Evolutionary conservation across 2,113 vertebrate species (phyloP).

Genomic region (Numida meleagris): DNA sequence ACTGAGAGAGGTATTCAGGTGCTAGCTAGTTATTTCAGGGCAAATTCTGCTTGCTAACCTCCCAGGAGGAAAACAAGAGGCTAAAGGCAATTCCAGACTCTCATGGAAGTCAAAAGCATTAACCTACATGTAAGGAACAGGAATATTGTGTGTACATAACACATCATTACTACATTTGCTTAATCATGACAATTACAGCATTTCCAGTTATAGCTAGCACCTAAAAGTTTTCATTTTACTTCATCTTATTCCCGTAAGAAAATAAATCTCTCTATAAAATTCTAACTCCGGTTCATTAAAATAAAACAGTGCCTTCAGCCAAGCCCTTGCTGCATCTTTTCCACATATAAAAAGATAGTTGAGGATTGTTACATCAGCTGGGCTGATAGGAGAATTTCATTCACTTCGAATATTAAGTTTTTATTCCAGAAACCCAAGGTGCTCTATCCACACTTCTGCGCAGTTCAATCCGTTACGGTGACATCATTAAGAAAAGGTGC

Average conservation of each 20-base stretch:
- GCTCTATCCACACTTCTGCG: rapidly evolving
- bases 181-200: background rate
- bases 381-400: background rate
- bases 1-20: background rate
- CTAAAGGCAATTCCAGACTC: background rate
- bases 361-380: background rate
- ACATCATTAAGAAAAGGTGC: background rate
- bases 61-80: background rate
- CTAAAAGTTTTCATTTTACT: background rate
- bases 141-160: too few species aligned
- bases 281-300: background rate
- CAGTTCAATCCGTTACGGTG: background rate
- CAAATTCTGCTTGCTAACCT: background rate
- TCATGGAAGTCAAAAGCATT: background rate
- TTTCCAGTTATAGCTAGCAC: background rate
- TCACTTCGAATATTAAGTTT: background rate
- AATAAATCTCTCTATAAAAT: background rate
- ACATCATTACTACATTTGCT: background rate
- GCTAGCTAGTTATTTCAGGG: background rate
- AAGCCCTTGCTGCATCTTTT: background rate
- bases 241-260: background rate
- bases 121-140: background rate
- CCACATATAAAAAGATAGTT: background rate
- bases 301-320: background rate
- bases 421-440: background rate